These are phyloP conservation scores for Chloropsis cyanopogon DNA, from an alignment of 2,113 vertebrate genomes.

Conservation along the genomic window DNA sequence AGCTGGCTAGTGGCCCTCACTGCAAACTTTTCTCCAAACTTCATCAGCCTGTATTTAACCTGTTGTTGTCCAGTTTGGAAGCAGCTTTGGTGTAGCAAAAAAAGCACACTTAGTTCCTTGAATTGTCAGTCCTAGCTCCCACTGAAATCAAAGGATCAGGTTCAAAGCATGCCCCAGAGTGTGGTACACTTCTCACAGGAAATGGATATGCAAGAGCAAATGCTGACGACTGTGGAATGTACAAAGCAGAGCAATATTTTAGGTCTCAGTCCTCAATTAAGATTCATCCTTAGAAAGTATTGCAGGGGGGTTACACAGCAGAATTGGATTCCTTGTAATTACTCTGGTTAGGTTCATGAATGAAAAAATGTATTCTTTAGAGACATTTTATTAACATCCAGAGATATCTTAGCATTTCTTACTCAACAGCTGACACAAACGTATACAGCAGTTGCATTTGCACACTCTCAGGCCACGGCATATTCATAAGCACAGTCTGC, in stretches of 20 bases:
- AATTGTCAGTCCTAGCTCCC: background rate
- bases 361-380: conserved; percentile 10
- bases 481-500: background rate
- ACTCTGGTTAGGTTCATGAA: conserved; percentile 14
- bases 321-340: conserved; percentile 43
- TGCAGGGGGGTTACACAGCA: conserved; percentile 17
- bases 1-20: background rate
- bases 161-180: conserved; percentile 41
- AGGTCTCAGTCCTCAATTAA: conserved; percentile 20
- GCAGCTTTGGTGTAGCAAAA: conserved; percentile 7
- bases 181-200: conserved; percentile 50
- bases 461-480: background rate
- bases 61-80: background rate
- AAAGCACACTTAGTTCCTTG: conserved; percentile 18
- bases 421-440: background rate
- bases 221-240: conserved; percentile 13
- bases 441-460: fast-evolving
- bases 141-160: conserved; percentile 44
- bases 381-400: conserved; percentile 7
- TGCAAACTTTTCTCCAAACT: background rate
- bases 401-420: background rate
- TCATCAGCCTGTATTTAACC: background rate
- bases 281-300: conserved; percentile 13
- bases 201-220: conserved; percentile 22
- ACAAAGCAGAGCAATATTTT: conserved; percentile 35